These are phyloP conservation scores for Galemys pyrenaicus DNA, from an alignment of 2,113 vertebrate genomes.

Conservation along the genomic window DNA sequence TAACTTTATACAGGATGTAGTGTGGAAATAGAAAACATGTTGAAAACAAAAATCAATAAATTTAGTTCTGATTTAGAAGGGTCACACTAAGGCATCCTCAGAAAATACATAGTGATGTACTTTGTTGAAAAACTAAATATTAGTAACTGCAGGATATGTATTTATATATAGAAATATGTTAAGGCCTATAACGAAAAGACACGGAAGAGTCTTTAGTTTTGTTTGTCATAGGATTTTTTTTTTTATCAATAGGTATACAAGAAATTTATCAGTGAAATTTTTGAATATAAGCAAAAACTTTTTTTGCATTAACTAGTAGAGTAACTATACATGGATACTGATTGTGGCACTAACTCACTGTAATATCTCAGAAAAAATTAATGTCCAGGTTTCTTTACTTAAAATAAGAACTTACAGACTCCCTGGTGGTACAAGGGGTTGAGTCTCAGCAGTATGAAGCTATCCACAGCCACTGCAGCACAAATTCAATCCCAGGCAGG, in stretches of 20 bases:
- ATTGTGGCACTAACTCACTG: not conserved
- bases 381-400: not conserved
- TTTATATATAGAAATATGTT: not conserved
- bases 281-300: not conserved
- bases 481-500: too few relatives aligned
- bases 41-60: slow-evolving; percentile 3
- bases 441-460: too few relatives aligned
- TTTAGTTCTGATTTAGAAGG: not conserved
- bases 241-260: not conserved
- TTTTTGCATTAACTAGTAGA: not conserved
- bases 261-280: not conserved
- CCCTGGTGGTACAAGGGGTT: too few relatives aligned
- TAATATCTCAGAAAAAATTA: not conserved
- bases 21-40: not conserved
- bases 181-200: not conserved
- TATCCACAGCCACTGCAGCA: too few relatives aligned
- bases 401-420: slow-evolving; percentile 9
- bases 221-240: not conserved
- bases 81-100: not conserved
- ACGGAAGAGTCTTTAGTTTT: not conserved
- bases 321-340: not conserved
- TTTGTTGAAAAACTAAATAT: slow-evolving; percentile 1
- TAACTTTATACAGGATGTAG: not conserved
- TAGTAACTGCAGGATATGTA: not conserved
- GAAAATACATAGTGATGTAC: not conserved